Conservation (phyloP, 2,113 vertebrate species). For the Dendropsophus ebraccatus region DNA sequence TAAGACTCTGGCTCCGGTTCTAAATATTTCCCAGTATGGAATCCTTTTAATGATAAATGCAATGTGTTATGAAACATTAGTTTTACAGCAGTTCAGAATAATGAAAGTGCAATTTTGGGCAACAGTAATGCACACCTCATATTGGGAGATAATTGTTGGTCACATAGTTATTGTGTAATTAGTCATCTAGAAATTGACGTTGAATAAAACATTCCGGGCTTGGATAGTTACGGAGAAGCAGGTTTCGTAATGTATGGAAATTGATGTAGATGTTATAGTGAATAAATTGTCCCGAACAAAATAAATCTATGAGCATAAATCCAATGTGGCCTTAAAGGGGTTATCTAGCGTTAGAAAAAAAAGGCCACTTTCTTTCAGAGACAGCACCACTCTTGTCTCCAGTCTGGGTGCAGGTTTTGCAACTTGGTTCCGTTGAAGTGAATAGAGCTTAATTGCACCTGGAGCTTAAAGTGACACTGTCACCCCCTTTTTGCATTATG, state of each 20-base stretch:
- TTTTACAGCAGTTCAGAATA: conserved; percentile 48
- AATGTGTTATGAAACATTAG: conserved; percentile 50
- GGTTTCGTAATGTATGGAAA: not conserved
- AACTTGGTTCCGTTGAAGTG: too few species aligned
- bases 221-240: not conserved
- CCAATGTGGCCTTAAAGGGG: not conserved
- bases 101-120: conserved; percentile 38
- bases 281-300: not conserved
- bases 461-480: too few species aligned
- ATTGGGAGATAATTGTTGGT: conserved; percentile 37
- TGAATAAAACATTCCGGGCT: conserved; percentile 3
- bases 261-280: not conserved
- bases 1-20: not conserved
- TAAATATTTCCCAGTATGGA: conserved; percentile 35
- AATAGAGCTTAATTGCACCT: too few species aligned
- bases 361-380: too few species aligned
- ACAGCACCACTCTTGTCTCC: too few species aligned
- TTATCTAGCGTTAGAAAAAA: too few species aligned
- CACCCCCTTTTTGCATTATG: too few species aligned
- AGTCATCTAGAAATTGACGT: conserved; percentile 41
- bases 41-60: conserved; percentile 36
- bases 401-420: too few species aligned
- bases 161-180: conserved; percentile 43
- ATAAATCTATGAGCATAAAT: not conserved
- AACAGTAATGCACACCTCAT: conserved; percentile 30